Conservation (phyloP, 2,888 invertebrate genomes). For the Disparrhopalites patrizii region DNA sequence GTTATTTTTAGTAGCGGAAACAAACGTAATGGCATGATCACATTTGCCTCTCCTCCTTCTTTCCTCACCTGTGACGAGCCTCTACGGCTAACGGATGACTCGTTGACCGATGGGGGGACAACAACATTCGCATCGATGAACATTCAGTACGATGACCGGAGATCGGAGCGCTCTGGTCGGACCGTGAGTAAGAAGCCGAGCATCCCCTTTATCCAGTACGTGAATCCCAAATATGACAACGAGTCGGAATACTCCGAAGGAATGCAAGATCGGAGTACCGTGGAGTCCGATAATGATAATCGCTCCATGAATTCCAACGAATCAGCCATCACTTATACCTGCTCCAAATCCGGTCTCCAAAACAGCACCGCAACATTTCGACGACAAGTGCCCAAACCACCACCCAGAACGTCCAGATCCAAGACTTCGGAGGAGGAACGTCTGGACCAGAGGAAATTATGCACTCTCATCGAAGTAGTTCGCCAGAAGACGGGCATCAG, state of each 20-base stretch:
- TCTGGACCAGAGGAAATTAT: constrained; percentile 16
- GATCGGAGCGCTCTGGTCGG: not conserved
- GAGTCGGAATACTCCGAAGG: not conserved
- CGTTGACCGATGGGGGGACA: too few species aligned
- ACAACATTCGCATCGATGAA: not conserved
- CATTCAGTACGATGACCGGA: not conserved
- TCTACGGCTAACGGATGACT: too few species aligned
- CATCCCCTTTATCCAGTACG: constrained; percentile 1
- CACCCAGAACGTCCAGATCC: not conserved
- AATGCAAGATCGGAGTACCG: too few species aligned
- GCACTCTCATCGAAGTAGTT: constrained; percentile 54
- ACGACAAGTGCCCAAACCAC: not conserved
- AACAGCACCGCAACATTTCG: too few species aligned
- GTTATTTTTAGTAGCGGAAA: too few species aligned
- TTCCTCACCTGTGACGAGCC: constrained; percentile 6
- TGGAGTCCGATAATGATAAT: not conserved
- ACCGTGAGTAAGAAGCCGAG: not conserved
- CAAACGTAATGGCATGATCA: not conserved
- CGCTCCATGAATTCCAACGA: not conserved
- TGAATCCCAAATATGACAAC: constrained; percentile 4
- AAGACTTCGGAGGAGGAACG: not conserved
- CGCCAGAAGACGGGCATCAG: constrained; percentile 78
- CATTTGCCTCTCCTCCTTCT: not conserved
- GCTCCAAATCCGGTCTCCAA: too few species aligned
- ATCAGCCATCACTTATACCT: constrained; percentile 5